Conservation (phyloP, 2,113 vertebrate species). For the Mirza zaza region DNA sequence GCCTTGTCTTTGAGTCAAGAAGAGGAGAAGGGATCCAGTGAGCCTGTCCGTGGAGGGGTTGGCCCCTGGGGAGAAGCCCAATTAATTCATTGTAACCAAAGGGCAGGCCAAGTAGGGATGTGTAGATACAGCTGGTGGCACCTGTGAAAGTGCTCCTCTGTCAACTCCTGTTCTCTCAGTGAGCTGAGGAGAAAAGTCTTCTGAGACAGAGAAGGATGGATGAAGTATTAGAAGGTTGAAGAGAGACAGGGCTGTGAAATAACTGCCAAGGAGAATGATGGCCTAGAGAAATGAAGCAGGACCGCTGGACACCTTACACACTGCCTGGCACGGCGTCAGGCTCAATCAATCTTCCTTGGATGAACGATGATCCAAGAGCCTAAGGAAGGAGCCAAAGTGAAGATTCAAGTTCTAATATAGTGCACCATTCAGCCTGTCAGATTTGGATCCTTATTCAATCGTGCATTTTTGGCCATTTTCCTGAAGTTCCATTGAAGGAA, state of each 20-base stretch:
- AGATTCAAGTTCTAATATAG: background rate
- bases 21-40: background rate
- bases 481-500: slow-evolving; percentile 70
- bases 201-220: background rate
- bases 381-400: slow-evolving; percentile 11
- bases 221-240: background rate
- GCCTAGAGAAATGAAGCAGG: background rate
- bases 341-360: background rate
- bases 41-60: background rate
- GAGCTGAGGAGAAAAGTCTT: background rate
- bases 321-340: background rate
- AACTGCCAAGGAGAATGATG: background rate
- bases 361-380: background rate
- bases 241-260: background rate
- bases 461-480: slow-evolving; percentile 66
- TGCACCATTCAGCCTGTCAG: background rate
- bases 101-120: background rate
- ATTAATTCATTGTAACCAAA: background rate
- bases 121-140: background rate
- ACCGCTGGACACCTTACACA: background rate
- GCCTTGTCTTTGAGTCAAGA: background rate
- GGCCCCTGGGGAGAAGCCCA: background rate
- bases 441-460: slow-evolving; percentile 27
- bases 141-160: background rate
- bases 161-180: background rate